Conservation (phyloP, 1,140 invertebrate genomes). For the Rhagoletis pomonella region DNA sequence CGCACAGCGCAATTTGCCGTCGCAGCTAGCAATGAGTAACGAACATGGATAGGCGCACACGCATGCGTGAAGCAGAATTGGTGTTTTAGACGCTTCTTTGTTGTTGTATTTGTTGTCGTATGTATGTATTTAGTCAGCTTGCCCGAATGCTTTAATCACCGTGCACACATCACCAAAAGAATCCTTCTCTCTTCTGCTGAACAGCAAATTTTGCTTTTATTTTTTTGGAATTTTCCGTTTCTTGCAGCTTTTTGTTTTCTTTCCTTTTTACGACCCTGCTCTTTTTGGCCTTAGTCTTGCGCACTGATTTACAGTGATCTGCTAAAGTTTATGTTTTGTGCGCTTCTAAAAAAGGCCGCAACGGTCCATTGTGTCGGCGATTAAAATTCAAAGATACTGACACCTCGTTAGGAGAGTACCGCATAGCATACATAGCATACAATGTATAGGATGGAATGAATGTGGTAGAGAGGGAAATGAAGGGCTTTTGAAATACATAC, state of each 20-base stretch:
- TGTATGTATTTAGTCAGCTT: slow-evolving; percentile 15
- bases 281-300: slow-evolving; percentile 59
- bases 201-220: slow-evolving; percentile 4
- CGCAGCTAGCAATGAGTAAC: neutral
- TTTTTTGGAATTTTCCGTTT: slow-evolving; percentile 29
- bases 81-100: neutral
- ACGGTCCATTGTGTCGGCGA: slow-evolving; percentile 68
- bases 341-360: slow-evolving; percentile 38
- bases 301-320: slow-evolving; percentile 71
- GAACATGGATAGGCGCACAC: slow-evolving; percentile 57
- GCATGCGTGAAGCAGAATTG: slow-evolving; percentile 68
- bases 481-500: neutral
- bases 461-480: neutral
- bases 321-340: slow-evolving; percentile 64
- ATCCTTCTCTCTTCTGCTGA: slow-evolving; percentile 69
- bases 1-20: slow-evolving; percentile 12
- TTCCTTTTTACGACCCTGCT: neutral
- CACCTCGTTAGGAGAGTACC: slow-evolving; percentile 65
- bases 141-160: slow-evolving; percentile 70
- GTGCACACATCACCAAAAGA: slow-evolving; percentile 65
- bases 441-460: slow-evolving; percentile 58
- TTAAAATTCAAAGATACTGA: slow-evolving; percentile 73
- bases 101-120: slow-evolving; percentile 59
- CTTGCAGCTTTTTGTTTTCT: slow-evolving; percentile 57
- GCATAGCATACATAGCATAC: slow-evolving; percentile 56